These are phyloP conservation scores for Neocrepidodera transversa DNA, from an alignment of 2,888 invertebrate genomes.

Conservation along the genomic window DNA sequence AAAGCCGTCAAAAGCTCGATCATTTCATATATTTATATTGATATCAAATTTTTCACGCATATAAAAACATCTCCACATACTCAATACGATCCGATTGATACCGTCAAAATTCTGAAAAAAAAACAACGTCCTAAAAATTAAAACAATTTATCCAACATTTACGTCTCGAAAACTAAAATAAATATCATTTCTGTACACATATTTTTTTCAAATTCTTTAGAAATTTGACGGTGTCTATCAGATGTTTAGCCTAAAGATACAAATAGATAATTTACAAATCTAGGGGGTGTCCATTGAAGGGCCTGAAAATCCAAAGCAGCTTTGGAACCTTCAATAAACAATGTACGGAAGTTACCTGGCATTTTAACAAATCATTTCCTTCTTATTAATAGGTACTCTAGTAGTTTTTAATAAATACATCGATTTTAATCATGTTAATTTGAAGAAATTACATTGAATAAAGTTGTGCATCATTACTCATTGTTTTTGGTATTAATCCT, in stretches of 20 bases:
- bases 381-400: slow-evolving; percentile 61
- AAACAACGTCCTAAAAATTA: slow-evolving; percentile 36
- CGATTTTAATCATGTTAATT: slow-evolving; percentile 45
- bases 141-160: slow-evolving; percentile 35
- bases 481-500: slow-evolving; percentile 46
- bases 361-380: slow-evolving; percentile 54
- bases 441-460: slow-evolving; percentile 22
- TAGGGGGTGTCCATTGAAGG: slow-evolving; percentile 19
- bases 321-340: slow-evolving; percentile 24
- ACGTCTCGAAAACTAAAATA: slow-evolving; percentile 35
- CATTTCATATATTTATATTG: slow-evolving; percentile 60
- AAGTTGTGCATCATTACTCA: slow-evolving; percentile 27
- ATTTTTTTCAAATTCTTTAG: slow-evolving; percentile 35
- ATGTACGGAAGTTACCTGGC: slow-evolving; percentile 55
- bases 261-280: slow-evolving; percentile 57
- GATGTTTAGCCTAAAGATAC: slow-evolving; percentile 57
- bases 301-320: slow-evolving; percentile 29
- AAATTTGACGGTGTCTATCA: slow-evolving; percentile 12
- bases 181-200: slow-evolving; percentile 44
- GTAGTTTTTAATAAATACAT: slow-evolving; percentile 55
- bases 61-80: slow-evolving; percentile 58
- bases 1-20: slow-evolving; percentile 63
- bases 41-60: slow-evolving; percentile 61
- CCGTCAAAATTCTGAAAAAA: slow-evolving; percentile 20
- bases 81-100: slow-evolving; percentile 44